Evolutionary conservation across 2,113 vertebrate species (phyloP).

Genomic region (Haplochromis vanheusdeni): DNA sequence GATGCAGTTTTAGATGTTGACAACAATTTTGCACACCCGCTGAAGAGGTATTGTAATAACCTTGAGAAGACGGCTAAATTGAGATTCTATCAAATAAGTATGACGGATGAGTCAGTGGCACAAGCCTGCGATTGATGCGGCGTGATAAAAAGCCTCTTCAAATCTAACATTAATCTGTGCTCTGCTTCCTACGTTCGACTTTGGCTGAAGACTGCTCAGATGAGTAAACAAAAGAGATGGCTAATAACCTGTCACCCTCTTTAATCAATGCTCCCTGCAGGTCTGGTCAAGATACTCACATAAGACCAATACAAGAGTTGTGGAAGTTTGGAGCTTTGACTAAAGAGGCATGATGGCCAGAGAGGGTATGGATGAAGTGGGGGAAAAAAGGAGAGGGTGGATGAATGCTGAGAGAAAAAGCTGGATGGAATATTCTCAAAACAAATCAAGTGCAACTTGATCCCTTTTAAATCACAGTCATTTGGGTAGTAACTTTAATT

Average conservation of each 20-base stretch:
- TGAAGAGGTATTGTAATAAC: constrained; percentile 12
- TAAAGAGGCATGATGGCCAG: neutral
- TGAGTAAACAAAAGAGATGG: constrained; percentile 33
- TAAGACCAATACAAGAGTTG: neutral
- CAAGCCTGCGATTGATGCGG: constrained; percentile 17
- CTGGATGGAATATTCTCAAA: neutral
- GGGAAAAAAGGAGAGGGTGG: neutral
- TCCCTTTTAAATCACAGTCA: neutral
- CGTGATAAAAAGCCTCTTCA: neutral
- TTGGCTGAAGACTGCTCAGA: neutral
- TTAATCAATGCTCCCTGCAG: constrained; percentile 26
- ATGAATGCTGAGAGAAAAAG: neutral
- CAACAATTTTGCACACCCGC: neutral
- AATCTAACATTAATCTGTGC: constrained; percentile 39
- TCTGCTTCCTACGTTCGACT: neutral
- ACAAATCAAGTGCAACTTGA: neutral
- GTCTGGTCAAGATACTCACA: neutral
- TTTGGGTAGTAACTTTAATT: neutral
- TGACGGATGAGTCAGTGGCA: constrained; percentile 5
- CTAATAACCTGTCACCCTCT: constrained; percentile 14
- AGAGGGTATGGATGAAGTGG: neutral
- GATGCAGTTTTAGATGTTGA: neutral
- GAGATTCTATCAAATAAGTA: constrained; percentile 32
- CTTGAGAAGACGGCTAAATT: constrained; percentile 10
- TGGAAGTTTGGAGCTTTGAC: neutral